phyloP scores from a whole-genome alignment of 2,888 invertebrate species.

The Tyria jacobaeae region DNA sequence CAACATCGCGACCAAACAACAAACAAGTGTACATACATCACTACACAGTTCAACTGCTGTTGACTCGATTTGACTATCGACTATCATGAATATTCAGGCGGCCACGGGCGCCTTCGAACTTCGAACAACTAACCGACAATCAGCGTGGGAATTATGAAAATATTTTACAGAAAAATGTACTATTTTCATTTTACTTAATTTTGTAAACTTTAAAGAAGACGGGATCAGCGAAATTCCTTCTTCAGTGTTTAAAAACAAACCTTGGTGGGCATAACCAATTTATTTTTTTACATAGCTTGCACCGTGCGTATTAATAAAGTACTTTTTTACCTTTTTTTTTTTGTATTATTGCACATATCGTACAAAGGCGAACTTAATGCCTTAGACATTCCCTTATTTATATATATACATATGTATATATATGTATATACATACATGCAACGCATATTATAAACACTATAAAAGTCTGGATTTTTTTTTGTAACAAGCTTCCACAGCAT shows the following conservation, averaged over 20 bases:
- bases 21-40: slow-evolving; percentile 1
- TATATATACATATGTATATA: not conserved
- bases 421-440: no score
- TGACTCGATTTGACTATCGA: slow-evolving; percentile 43
- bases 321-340: no score
- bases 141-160: slow-evolving; percentile 20
- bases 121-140: slow-evolving; percentile 30
- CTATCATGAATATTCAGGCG: slow-evolving; percentile 55
- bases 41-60: slow-evolving; percentile 32
- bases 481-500: no score
- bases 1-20: not conserved
- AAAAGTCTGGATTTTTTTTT: no score
- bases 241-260: not conserved
- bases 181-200: slow-evolving; percentile 4
- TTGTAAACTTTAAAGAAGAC: not conserved
- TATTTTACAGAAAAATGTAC: slow-evolving; percentile 3
- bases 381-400: no score
- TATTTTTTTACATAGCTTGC: no score
- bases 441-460: no score
- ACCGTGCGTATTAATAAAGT: no score
- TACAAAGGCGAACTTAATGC: no score
- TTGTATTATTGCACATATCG: no score
- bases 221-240: not conserved
- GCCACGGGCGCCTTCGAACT: slow-evolving; percentile 30
- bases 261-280: not conserved